Percentiles rank a stretch among this genome's conserved stretches.
Evolutionary conservation across 2,888 invertebrate species (phyloP).

Genomic region (Aphidoletes aphidimyza): DNA sequence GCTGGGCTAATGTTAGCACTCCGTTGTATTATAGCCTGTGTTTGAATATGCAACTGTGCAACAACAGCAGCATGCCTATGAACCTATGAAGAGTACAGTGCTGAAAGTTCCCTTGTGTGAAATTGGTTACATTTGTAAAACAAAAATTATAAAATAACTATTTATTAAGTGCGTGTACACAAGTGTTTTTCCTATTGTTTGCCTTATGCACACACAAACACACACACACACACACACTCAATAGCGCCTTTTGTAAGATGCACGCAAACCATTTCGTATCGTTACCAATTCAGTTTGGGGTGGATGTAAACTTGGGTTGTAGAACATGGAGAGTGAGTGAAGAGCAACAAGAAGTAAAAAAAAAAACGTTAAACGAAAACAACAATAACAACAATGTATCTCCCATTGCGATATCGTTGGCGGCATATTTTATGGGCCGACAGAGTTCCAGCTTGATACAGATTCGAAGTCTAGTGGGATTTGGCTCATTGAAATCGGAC

Average conservation of each 20-base stretch:
- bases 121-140: constrained; percentile 38
- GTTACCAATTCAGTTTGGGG: not conserved
- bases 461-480: constrained; percentile 47
- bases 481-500: constrained; percentile 36
- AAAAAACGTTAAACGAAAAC: not conserved
- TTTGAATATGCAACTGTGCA: not conserved
- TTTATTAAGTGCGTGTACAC: constrained; percentile 55
- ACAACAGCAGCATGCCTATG: not conserved
- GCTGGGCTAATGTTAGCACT: not conserved
- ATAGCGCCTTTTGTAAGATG: not conserved
- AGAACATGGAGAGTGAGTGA: not conserved
- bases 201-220: not conserved
- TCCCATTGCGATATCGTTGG: not conserved
- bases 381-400: constrained; percentile 26
- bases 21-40: not conserved
- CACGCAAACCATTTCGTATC: not conserved
- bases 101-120: constrained; percentile 35
- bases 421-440: constrained; percentile 21
- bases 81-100: not conserved
- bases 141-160: constrained; percentile 54
- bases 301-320: not conserved
- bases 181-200: constrained; percentile 54
- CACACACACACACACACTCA: no score
- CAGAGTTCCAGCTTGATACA: not conserved
- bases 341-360: not conserved